Conservation (phyloP, 2,113 vertebrate species). For the Herpetotheres cachinnans region DNA sequence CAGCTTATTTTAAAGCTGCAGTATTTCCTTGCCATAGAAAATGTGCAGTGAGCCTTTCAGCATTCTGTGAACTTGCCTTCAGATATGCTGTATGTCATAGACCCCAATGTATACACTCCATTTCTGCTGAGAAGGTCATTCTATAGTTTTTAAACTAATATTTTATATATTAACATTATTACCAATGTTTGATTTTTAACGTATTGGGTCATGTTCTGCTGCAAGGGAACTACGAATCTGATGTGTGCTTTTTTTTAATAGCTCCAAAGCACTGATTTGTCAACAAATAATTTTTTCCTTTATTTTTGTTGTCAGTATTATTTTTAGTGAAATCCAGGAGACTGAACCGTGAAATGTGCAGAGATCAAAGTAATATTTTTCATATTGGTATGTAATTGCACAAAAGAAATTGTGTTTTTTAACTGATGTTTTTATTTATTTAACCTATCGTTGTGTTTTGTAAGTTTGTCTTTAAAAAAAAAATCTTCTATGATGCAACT, state of each 20-base stretch:
- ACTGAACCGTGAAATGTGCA: conserved; percentile 36
- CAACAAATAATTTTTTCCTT: conserved; percentile 51
- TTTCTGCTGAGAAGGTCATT: conserved; percentile 71
- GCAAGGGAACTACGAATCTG: conserved; percentile 57
- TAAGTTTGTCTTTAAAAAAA: conserved; percentile 59
- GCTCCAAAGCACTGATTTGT: conserved; percentile 66
- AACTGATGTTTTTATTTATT: conserved; percentile 80
- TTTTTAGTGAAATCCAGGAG: conserved; percentile 68
- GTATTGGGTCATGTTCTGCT: conserved; percentile 63
- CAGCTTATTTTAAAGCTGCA: conserved; percentile 96
- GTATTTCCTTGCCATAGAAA: conserved; percentile 85
- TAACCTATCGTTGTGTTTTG: conserved; percentile 72
- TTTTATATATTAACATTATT: conserved; percentile 80
- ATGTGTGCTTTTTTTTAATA: conserved; percentile 57
- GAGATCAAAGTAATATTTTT: conserved; percentile 68
- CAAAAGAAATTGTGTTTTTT: conserved; percentile 74
- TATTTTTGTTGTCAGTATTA: conserved; percentile 80
- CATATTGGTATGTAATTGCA: conserved; percentile 72
- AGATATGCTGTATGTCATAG: conserved; percentile 40
- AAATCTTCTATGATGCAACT: conserved; percentile 61
- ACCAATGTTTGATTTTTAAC: conserved; percentile 56
- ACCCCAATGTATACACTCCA: conserved; percentile 57
- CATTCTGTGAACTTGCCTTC: conserved; percentile 74
- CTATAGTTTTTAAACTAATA: conserved; percentile 78
- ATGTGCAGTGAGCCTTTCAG: conserved; percentile 84